A percentile compares a stretch with the other conserved stretches of the same genome.
Conservation (phyloP, 1,140 invertebrate species). For the Neodiprion fabricii region DNA sequence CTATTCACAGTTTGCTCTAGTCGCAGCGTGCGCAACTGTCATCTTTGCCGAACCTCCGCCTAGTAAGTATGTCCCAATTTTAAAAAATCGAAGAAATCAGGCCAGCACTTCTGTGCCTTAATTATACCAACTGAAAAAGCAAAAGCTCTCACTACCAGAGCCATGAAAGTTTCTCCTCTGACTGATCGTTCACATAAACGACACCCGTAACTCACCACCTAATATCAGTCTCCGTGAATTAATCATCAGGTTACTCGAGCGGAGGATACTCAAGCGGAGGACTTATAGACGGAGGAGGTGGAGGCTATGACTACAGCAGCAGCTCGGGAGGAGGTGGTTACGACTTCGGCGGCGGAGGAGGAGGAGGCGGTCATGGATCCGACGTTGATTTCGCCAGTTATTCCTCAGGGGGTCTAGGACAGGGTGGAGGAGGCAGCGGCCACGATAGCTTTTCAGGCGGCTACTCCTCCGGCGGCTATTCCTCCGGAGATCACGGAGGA, state of each 20-base stretch:
- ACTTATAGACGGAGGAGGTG: conserved; percentile 3
- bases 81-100: conserved; percentile 3
- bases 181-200: background rate
- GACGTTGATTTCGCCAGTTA: conserved; percentile 8
- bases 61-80: conserved; percentile 19
- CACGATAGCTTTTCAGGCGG: background rate
- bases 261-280: background rate
- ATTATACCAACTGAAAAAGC: background rate
- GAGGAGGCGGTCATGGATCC: conserved; percentile 18
- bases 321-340: conserved; percentile 20
- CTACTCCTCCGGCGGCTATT: conserved; percentile 20
- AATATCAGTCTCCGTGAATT: background rate
- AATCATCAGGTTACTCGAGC: conserved; percentile 26
- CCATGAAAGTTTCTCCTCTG: background rate
- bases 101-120: background rate
- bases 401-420: background rate
- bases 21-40: conserved; percentile 32
- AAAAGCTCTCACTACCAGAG: conserved; percentile 8
- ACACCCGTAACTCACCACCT: background rate
- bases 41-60: conserved; percentile 29
- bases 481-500: conserved; percentile 1
- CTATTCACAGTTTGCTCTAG: conserved; percentile 35
- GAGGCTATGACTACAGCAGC: conserved; percentile 27
- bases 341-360: conserved; percentile 26
- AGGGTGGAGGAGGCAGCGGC: background rate